These are phyloP conservation scores for Drusus annulatus DNA, from an alignment of 1,140 invertebrate species.

Conservation along the genomic window DNA sequence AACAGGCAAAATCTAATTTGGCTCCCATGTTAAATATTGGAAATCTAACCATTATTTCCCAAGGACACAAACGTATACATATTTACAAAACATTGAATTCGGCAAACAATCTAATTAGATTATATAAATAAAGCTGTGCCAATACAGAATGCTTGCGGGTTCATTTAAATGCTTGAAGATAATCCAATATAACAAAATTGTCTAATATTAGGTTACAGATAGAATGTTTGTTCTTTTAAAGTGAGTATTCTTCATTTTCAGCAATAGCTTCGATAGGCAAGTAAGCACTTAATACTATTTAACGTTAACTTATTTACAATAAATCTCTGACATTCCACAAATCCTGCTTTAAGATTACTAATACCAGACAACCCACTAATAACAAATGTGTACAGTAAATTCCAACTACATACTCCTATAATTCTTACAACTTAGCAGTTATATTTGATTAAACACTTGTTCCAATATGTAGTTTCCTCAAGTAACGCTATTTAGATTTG, in stretches of 20 bases:
- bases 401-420: neutral
- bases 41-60: too few species aligned
- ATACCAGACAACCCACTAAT: neutral
- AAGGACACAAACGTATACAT: too few species aligned
- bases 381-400: conserved; percentile 16
- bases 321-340: conserved; percentile 18
- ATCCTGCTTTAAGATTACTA: neutral
- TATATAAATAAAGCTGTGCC: too few species aligned
- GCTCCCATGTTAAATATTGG: too few species aligned
- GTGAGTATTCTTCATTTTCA: neutral
- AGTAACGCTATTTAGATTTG: neutral
- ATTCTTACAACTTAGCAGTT: neutral
- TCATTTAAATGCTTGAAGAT: too few species aligned
- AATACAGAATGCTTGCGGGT: too few species aligned
- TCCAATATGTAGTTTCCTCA: neutral
- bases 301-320: conserved; percentile 36
- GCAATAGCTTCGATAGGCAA: conserved; percentile 4
- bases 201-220: too few species aligned
- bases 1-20: too few species aligned
- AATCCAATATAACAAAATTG: too few species aligned
- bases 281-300: conserved; percentile 25
- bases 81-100: too few species aligned
- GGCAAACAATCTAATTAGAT: too few species aligned
- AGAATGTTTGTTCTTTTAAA: too few species aligned
- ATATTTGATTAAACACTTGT: conserved; percentile 3